Base-by-base conservation (phyloP, 2,888 invertebrate species). In the Tridacna crocea region DNA sequence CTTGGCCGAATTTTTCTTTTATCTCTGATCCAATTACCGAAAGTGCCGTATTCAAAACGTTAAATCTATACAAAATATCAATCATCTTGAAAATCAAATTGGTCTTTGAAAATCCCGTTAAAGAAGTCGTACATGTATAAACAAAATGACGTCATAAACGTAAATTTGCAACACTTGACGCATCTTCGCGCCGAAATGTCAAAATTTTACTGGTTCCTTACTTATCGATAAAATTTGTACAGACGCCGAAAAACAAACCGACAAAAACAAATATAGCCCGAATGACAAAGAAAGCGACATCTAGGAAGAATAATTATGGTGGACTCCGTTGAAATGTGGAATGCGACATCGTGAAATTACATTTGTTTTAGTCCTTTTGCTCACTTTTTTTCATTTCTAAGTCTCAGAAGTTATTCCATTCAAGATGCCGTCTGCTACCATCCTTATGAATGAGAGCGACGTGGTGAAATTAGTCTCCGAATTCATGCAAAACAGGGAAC, bases 401-500 rank as follows among this genome's bases (percentile, higher is more conserved):
- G 8, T 8, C 36, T 36, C 3, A 4, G 36, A 36, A 36, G 36
- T 36, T 36, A 36, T 36, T 36, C 36, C 36, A 4, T 36, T 36
- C 36, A 36, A 36, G 8, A 94, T 94, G 93, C 93, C 94, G 77
- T 85, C 93, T 24, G 88, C 89, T 26, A 84, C 79, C 26, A 86
- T 95, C 13, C 80, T 89, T 0, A 89, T 95, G 58, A 89, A 90
- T 51, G 95, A 95, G 85, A 83, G 90, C 22, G 95, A 95, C 70
- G 92, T 95, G 19, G 91, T 95, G 96, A 98, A 95, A 84, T 89
- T 95, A 66, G 92, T 95, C 26, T 89, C 95, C 36, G 95, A 95
- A 90, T 95, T 95, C 90, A 92, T 95, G 47, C 94, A 95, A 95
- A 97, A 97, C 93, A 96, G 99, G 72, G 97, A 98, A 92, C 96